Evolutionary conservation across 2,797 vertebrate genomes (phyloP), one percentile per base, ranked within the genome.

Genomic region (Danio tinwini): DNA sequence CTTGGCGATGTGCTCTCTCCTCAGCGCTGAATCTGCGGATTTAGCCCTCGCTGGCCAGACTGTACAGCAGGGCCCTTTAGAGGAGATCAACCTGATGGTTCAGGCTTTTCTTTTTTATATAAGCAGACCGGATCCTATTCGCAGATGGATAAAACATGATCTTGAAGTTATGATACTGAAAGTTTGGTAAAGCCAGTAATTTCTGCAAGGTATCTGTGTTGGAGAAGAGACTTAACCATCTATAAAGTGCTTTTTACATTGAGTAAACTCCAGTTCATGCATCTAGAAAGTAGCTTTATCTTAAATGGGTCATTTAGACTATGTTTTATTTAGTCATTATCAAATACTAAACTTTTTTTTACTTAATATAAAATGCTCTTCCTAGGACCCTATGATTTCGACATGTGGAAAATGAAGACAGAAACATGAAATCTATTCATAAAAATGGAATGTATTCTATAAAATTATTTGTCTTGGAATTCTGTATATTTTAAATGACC

Each of bases 1-100:
- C 83, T 82, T 74, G 78, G 76, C 82, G 65, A 74, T 17, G n/a
- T 21, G 55, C 58, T 80, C 64, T 12, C 17, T 14, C 42, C 63
- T 80, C 53, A 2, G 19, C 16, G 79, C 79, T 86, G 75, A 84
- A 67, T 83, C 73, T 77, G 83, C 81, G 19, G 65, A 79, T 81
- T 84, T 71, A 59, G 70, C 59, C n/a, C 59, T 73, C 21, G 16
- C 49, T 21, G 59, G 29, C 63, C 29, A 56, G 56, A 42, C 59
- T 40, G 16, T 77, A 29, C 29, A 29, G 42, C 62, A 79, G 79
- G 42, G 17, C 70, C n/a, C 19, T 75, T 83, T 78, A 78, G 75
- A 81, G 79, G 76, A 80, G 84, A 80, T 65, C 52, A 76, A 65
- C 70, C 76, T 55, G 65, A 73, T 62, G 58, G 65, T 82, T 70